Percentiles rank a stretch among this genome's conserved stretches.
Conservation (phyloP, 2,797 vertebrate genomes). For the Sebastes aleutianus region DNA sequence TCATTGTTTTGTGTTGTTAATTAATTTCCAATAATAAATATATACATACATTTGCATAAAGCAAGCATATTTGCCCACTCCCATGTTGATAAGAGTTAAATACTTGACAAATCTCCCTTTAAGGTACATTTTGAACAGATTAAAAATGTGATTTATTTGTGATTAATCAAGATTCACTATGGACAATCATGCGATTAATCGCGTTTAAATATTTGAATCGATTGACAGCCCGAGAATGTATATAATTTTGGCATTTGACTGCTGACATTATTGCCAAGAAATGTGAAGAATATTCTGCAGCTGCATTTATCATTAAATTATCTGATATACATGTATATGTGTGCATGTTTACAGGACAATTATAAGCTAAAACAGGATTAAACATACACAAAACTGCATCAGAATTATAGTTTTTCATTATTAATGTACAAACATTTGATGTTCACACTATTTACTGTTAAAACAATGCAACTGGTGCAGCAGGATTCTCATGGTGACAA, state of each 20-base stretch:
- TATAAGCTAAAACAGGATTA: background rate
- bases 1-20: no score
- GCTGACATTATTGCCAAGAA: background rate
- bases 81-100: no score
- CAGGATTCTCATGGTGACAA: background rate
- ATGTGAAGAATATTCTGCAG: background rate
- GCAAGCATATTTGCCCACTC: no score
- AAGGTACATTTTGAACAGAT: no score
- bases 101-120: no score
- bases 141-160: no score
- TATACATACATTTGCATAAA: no score
- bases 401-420: background rate
- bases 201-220: accelerated
- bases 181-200: no score
- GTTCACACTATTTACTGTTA: background rate
- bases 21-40: accelerated
- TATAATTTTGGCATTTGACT: background rate
- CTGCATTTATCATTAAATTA: background rate
- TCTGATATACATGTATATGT: background rate
- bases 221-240: no score
- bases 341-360: background rate
- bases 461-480: background rate
- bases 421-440: background rate
- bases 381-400: background rate
- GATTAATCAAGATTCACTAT: no score